phyloP scores from a whole-genome alignment of 2,888 invertebrate species.

The Octodonta nipae region DNA sequence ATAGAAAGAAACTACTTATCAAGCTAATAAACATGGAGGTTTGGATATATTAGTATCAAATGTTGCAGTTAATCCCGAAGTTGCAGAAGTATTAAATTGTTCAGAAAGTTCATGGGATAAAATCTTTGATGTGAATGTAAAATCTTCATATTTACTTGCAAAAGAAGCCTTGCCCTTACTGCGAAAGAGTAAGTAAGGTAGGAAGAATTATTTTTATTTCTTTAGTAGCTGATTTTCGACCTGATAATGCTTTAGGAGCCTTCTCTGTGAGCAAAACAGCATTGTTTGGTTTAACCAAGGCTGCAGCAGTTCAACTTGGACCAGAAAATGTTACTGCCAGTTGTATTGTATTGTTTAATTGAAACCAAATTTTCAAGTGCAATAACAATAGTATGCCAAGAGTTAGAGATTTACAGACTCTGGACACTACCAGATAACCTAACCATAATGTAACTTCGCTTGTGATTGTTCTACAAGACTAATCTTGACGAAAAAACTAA shows the following conservation, averaged over 20 bases:
- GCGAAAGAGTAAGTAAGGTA: slow-evolving; percentile 63
- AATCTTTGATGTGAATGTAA: slow-evolving; percentile 91
- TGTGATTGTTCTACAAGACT: too few relatives aligned
- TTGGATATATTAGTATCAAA: slow-evolving; percentile 93
- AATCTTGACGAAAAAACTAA: too few relatives aligned
- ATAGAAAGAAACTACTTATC: slow-evolving; percentile 54
- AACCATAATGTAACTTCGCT: too few relatives aligned
- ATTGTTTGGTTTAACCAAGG: slow-evolving; percentile 75
- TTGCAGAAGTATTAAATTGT: slow-evolving; percentile 67
- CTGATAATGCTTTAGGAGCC: slow-evolving; percentile 69
- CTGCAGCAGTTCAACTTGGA: slow-evolving; percentile 63
- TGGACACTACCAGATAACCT: too few relatives aligned
- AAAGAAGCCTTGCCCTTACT: slow-evolving; percentile 79
- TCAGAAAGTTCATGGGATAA: slow-evolving; percentile 83
- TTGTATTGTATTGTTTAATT: slow-evolving; percentile 82
- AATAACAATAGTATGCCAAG: slow-evolving; percentile 37
- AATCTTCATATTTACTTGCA: slow-evolving; percentile 71
- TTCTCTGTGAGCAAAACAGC: slow-evolving; percentile 93
- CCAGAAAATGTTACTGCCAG: slow-evolving; percentile 81
- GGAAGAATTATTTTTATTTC: slow-evolving; percentile 73
- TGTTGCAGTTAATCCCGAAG: slow-evolving; percentile 80
- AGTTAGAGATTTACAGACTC: slow-evolving; percentile 30
- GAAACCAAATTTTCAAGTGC: slow-evolving; percentile 75
- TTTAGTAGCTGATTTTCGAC: slow-evolving; percentile 73
- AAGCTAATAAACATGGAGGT: slow-evolving; percentile 65